Base-by-base conservation (phyloP, 2,113 vertebrate species). In the Motacilla alba region DNA sequence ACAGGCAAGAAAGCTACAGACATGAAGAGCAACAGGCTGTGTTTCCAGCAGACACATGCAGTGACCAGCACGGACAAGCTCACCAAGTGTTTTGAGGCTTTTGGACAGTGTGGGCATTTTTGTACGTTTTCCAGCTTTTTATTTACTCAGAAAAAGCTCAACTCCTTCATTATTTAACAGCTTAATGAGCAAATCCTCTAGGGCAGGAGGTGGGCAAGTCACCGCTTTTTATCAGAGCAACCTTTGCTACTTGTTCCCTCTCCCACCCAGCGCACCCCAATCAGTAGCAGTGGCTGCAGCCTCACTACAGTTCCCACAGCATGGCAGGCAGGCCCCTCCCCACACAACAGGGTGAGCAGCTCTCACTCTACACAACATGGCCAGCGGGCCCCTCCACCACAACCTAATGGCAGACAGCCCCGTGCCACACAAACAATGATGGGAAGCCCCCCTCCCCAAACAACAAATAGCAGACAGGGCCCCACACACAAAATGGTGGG, bases 31-130 rank as follows among this genome's bases (percentile, higher is more conserved):
- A 49, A 30, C 16, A 53, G 67, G 15, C 7, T 44, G 33, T 9
- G 1, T 49, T 74, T 53, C 55, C 56, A 58, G 2, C 1, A 28
- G 1, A 26, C 3, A 1, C 0, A 9, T 0, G 0, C 1, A 31
- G 9, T 0, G 0, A 44, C 3, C 9, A 11, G 11, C 47, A 50
- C 2, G 0, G 4, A 35, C 43, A 82, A 16, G 7, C 30, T 46
- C 33, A n/a, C 18, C 9, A 28, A 50, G 11, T 1, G 0, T 9
- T 13, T 11, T 39, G 12, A 55, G 7, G 14, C 9, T 37, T 76
- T 24, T 16, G 2, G 9, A 5, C 6, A 17, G 2, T 0, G 4
- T 5, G 15, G 4, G 4, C 1, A 2, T 49, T 30, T 60, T 7
- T 13, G 1, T 15, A 27, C 11, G 11, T 5, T 46, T 81, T 31